phyloP scores from a whole-genome alignment of 2,797 vertebrate species.

The Scyliorhinus canicula region DNA sequence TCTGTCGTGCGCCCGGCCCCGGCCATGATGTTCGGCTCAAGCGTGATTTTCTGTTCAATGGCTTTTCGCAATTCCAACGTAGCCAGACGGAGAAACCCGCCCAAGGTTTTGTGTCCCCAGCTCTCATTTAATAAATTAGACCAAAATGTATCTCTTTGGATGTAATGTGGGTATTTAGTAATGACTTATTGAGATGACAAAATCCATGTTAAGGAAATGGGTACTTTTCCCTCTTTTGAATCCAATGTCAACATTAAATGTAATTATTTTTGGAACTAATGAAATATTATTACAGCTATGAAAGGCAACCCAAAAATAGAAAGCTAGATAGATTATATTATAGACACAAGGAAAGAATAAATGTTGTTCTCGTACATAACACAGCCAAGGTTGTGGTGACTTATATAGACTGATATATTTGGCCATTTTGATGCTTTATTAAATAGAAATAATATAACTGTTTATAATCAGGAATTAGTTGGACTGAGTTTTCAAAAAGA shows the following conservation, averaged over 20 bases:
- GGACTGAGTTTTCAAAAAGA: not conserved
- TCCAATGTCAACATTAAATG: not conserved
- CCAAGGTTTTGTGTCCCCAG: not conserved
- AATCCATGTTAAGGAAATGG: not conserved
- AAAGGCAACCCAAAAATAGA: not conserved
- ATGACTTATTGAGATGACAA: not conserved
- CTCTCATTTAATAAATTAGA: not conserved
- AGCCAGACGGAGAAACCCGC: too few species aligned
- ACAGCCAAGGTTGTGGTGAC: not conserved
- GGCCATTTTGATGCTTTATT: not conserved
- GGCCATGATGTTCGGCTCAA: too few species aligned
- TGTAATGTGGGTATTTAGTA: not conserved
- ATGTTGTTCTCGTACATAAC: not conserved
- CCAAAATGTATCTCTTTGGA: not conserved
- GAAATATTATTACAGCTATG: not conserved
- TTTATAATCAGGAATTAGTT: not conserved
- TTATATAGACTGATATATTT: not conserved
- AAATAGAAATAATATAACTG: not conserved
- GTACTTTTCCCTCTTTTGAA: not conserved
- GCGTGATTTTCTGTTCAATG: too few species aligned
- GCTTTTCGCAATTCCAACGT: too few species aligned
- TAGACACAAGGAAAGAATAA: not conserved
- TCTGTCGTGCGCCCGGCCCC: too few species aligned
- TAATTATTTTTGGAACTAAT: constrained; percentile 17
- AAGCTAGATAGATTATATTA: not conserved